Percentiles rank a stretch among this genome's conserved stretches.
Evolutionary conservation across 1,140 invertebrate genomes (phyloP).

Genomic region (Zaprionus kolodkinae): DNA sequence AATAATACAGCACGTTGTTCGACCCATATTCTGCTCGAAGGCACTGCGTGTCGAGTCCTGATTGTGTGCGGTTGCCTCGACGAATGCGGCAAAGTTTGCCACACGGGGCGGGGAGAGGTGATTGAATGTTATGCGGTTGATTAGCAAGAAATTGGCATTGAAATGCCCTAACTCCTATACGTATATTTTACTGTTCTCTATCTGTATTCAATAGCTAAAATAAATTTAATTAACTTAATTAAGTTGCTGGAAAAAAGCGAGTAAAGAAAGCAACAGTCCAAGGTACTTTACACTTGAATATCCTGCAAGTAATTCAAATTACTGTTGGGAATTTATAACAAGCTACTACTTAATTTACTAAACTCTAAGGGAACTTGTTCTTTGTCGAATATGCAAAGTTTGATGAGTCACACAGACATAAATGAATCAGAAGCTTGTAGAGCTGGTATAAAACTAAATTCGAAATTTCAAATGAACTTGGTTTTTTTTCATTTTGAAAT

Average conservation of each 20-base stretch:
- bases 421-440: too few species aligned
- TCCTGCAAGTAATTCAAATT: neutral
- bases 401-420: neutral
- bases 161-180: neutral
- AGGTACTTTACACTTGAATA: neutral
- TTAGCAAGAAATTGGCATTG: constrained; percentile 21
- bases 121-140: constrained; percentile 25
- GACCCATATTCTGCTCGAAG: constrained; percentile 43
- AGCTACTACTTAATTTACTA: too few species aligned
- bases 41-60: constrained; percentile 10
- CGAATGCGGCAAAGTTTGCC: constrained; percentile 8
- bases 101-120: constrained; percentile 1
- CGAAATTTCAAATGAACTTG: too few species aligned
- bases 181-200: neutral
- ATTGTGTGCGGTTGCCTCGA: constrained; percentile 23
- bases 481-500: too few species aligned
- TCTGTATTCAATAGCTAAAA: constrained; percentile 6
- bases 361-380: neutral
- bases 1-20: constrained; percentile 35
- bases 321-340: too few species aligned
- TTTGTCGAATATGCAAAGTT: neutral
- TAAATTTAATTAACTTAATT: constrained; percentile 62
- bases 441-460: too few species aligned
- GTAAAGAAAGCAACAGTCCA: neutral
- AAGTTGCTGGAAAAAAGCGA: constrained; percentile 21